These are phyloP conservation scores for Colossoma macropomum DNA, from an alignment of 2,113 vertebrate species.

Conservation along the genomic window DNA sequence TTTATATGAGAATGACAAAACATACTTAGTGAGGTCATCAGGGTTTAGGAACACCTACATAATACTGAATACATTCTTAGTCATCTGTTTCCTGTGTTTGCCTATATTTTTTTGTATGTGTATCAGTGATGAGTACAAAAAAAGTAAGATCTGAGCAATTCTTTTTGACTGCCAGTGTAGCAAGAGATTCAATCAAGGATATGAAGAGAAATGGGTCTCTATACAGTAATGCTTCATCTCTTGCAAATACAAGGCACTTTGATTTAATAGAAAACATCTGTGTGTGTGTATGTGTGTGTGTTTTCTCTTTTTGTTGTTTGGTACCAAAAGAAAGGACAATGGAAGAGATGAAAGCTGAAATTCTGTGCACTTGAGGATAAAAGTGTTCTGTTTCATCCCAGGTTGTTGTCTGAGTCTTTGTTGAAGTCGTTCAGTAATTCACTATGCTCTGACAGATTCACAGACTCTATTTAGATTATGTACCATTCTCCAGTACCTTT, in stretches of 20 bases:
- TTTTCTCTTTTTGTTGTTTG: conserved; percentile 23
- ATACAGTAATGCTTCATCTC: conserved; percentile 19
- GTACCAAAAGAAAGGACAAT: conserved; percentile 18
- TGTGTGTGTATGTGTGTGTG: neutral
- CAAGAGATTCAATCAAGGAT: conserved; percentile 3
- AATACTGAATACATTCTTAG: neutral
- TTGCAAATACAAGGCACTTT: conserved; percentile 12
- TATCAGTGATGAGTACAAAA: neutral
- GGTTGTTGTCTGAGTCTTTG: conserved; percentile 4
- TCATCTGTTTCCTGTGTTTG: neutral
- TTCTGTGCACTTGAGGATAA: conserved; percentile 14
- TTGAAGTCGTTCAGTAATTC: neutral
- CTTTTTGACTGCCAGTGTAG: neutral
- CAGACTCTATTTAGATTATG: neutral
- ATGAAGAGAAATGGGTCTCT: neutral
- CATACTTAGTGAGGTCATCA: neutral
- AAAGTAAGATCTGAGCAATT: neutral
- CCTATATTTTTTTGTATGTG: neutral
- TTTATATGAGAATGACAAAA: too few relatives aligned
- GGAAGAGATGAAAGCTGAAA: conserved; percentile 19
- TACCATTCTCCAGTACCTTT: neutral
- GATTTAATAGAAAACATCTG: conserved; percentile 21
- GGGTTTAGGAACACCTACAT: neutral
- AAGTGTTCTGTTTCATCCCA: conserved; percentile 17
- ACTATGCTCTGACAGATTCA: neutral